phyloP scores from a whole-genome alignment of 1,140 invertebrate species.

The Sogatella furcifera region DNA sequence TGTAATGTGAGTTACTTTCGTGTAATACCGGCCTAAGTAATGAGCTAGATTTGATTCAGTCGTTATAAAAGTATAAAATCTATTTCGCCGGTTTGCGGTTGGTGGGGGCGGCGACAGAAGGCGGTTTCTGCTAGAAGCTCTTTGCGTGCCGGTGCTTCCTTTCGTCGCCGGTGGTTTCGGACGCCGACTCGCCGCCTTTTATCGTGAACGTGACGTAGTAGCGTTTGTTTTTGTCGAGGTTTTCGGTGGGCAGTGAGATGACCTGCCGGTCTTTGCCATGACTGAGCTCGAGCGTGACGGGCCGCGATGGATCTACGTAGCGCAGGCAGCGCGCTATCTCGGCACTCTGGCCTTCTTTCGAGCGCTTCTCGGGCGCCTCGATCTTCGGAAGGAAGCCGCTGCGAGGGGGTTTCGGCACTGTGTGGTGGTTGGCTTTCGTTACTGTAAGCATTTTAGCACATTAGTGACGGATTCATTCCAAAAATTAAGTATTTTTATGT shows the following conservation, averaged over 20 bases:
- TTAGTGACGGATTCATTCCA: no score
- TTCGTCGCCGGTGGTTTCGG: constrained; percentile 7
- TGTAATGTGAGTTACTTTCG: no score
- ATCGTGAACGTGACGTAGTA: constrained; percentile 86
- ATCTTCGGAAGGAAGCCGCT: constrained; percentile 46
- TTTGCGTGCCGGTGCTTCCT: constrained; percentile 14
- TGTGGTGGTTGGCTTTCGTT: constrained; percentile 58
- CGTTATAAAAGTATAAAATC: no score
- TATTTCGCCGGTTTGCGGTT: no score
- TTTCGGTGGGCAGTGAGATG: constrained; percentile 73
- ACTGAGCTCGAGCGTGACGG: constrained; percentile 60
- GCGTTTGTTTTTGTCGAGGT: constrained; percentile 72
- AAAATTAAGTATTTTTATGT: no score
- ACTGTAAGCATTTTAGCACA: constrained; percentile 49
- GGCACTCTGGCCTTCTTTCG: constrained; percentile 11
- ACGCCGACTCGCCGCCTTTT: constrained; percentile 39
- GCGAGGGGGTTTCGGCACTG: constrained; percentile 48
- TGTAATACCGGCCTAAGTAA: no score
- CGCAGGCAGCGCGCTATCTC: constrained; percentile 22
- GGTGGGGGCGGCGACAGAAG: neutral
- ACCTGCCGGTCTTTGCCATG: constrained; percentile 71
- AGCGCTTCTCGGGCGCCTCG: constrained; percentile 34
- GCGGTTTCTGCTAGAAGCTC: constrained; percentile 13
- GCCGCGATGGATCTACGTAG: constrained; percentile 28
- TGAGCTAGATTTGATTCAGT: no score